Percentiles rank a stretch among this genome's conserved stretches.
Conservation (phyloP, 2,797 vertebrate species). For the Pelodytes ibericus region DNA sequence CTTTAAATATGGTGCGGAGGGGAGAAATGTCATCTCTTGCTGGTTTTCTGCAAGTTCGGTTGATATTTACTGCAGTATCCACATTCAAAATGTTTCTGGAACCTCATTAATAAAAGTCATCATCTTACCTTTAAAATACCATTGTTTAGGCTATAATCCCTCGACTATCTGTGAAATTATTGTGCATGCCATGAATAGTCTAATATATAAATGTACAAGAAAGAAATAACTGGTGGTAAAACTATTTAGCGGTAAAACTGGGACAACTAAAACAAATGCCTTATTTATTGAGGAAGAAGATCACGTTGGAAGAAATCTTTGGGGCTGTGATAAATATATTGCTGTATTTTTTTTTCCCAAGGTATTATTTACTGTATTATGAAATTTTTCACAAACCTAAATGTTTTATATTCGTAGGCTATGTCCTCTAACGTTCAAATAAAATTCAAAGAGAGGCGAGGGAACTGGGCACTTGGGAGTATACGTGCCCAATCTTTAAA, state of each 20-base stretch:
- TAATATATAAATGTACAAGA: background rate
- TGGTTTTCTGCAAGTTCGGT: constrained; percentile 24
- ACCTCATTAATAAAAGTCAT: constrained; percentile 42
- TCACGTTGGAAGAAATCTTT: background rate
- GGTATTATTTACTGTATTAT: constrained; percentile 22
- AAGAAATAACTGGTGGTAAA: background rate
- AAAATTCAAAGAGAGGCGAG: constrained; percentile 4
- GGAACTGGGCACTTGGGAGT: constrained; percentile 31
- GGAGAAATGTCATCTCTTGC: constrained; percentile 28
- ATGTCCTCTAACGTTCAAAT: constrained; percentile 28
- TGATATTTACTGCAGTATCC: constrained; percentile 42
- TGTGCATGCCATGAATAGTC: background rate
- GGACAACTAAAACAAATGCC: background rate
- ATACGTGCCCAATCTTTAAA: constrained; percentile 10
- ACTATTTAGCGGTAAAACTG: background rate
- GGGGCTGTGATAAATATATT: constrained; percentile 25
- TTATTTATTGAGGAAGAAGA: constrained; percentile 20
- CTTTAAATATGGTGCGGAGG: constrained; percentile 32
- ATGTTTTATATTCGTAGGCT: constrained; percentile 36
- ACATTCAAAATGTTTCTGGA: constrained; percentile 11
- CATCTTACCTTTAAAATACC: constrained; percentile 19
- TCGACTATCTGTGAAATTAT: background rate
- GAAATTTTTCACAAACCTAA: constrained; percentile 31
- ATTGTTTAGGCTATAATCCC: background rate
- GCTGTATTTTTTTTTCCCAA: constrained; percentile 26